Percentiles rank a stretch among this genome's conserved stretches.
Evolutionary conservation across 2,113 vertebrate species (phyloP).

Genomic region (Pelvicachromis taeniatus): DNA sequence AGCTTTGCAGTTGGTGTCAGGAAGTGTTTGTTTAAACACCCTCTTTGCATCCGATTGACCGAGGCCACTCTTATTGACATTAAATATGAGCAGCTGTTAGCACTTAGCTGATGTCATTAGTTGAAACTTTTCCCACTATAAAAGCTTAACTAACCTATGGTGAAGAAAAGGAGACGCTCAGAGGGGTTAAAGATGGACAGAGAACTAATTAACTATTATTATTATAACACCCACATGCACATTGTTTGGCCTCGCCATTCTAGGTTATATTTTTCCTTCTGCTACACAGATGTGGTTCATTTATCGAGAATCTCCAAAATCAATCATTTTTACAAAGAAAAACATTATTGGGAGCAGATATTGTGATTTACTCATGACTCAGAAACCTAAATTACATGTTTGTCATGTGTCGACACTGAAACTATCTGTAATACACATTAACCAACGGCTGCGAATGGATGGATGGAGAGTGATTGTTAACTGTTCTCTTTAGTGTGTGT

Average conservation of each 20-base stretch:
- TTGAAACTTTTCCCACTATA: not conserved
- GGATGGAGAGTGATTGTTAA: not conserved
- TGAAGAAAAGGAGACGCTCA: not conserved
- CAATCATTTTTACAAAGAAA: not conserved
- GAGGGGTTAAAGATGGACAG: not conserved
- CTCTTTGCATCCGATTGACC: not conserved
- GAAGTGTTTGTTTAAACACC: not conserved
- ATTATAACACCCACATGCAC: not conserved
- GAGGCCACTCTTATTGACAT: not conserved
- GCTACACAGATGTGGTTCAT: not conserved
- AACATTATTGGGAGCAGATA: not conserved
- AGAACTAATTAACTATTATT: not conserved
- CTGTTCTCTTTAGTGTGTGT: not conserved
- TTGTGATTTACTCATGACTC: not conserved
- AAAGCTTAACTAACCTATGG: not conserved
- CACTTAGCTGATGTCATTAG: not conserved
- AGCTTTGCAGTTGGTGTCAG: not conserved
- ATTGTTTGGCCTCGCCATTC: not conserved
- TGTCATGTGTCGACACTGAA: not conserved
- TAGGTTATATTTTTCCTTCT: not conserved
- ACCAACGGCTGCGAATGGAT: too few species aligned
- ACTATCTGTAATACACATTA: not conserved
- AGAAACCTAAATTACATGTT: not conserved
- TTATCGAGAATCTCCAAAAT: accelerated
- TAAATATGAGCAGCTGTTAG: not conserved